phyloP scores from a whole-genome alignment of 1,140 invertebrate species.

The Apocrypta bakeri region DNA sequence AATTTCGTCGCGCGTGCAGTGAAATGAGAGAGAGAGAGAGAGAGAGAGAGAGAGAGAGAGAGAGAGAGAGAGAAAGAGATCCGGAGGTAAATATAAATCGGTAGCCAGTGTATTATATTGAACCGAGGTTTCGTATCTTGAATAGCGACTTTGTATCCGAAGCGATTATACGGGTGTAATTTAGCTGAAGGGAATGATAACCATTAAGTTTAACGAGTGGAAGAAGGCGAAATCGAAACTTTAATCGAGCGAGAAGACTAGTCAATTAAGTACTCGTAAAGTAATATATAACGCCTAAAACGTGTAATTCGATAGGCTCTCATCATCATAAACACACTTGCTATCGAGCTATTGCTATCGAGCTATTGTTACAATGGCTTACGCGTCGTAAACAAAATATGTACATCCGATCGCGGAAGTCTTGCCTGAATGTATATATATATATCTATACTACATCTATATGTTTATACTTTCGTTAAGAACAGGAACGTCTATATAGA shows the following conservation, averaged over 20 bases:
- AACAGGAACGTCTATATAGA: neutral
- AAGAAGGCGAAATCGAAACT: neutral
- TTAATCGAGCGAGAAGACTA: neutral
- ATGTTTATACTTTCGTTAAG: constrained; percentile 29
- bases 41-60: no score
- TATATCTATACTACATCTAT: no score
- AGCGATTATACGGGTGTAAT: neutral
- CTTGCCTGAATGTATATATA: no score
- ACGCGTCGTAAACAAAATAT: constrained; percentile 5
- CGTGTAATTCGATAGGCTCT: neutral
- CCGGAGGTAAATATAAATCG: neutral
- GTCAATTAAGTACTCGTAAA: neutral
- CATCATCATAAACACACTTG: neutral
- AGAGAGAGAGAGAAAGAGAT: no score
- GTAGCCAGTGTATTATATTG: neutral
- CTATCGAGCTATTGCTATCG: neutral
- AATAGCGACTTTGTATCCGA: neutral
- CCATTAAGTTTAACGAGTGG: neutral
- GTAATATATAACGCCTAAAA: neutral
- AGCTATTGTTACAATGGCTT: neutral
- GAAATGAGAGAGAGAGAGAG: no score
- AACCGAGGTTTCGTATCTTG: constrained; percentile 2
- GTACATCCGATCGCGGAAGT: constrained; percentile 23
- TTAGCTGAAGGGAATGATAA: neutral
- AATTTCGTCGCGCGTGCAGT: constrained; percentile 2